Evolutionary conservation across 2,888 invertebrate genomes (phyloP), one percentile per base, ranked within the genome.

Genomic region (Abrostola triplasia): DNA sequence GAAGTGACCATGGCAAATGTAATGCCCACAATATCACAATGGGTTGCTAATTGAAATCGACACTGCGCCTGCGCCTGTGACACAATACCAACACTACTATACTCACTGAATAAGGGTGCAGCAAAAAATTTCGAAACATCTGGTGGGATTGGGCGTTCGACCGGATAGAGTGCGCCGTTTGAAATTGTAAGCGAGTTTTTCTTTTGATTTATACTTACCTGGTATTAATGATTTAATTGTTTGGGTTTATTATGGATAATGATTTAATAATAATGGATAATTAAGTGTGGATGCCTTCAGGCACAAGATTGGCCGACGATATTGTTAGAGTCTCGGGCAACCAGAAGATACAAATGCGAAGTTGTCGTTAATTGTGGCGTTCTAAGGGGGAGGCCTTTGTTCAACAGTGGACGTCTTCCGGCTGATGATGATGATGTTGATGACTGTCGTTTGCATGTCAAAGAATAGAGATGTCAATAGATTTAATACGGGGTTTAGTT

Each of bases 11-110:
- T 73, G 5, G 48, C 57, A 69, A 73, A 74, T 73, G 74, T 55
- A 73, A 73, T 70, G 66, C 70, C 73, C 67, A 73, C 75, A 79
- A 70, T 65, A 59, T 64, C 61, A 89, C 88, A 89, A 89, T 86
- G 71, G 80, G 24, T 38, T 52, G 69, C 77, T 90, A 90, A 91
- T 91, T 90, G 90, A 88, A 90, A 88, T 86, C 86, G 85, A 90
- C 87, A 89, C 90, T 83, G 67, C 40, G 41, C 8, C 13, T 24
- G 24, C 10, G 44, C 24, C 24, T 24, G 24, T 24, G 72, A 38
- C 77, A 76, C 62, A 76, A 65, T 67, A 58, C 67, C 59, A 60
- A 71, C 60, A 68, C 70, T 80, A 81, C 80, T 66, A 48, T 64
- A 36, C 24, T 44, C 62, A 59, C 36, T 52, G 61, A 66, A 68